Evolutionary conservation across 2,113 vertebrate genomes (phyloP).

Genomic region (Nibea coibor): DNA sequence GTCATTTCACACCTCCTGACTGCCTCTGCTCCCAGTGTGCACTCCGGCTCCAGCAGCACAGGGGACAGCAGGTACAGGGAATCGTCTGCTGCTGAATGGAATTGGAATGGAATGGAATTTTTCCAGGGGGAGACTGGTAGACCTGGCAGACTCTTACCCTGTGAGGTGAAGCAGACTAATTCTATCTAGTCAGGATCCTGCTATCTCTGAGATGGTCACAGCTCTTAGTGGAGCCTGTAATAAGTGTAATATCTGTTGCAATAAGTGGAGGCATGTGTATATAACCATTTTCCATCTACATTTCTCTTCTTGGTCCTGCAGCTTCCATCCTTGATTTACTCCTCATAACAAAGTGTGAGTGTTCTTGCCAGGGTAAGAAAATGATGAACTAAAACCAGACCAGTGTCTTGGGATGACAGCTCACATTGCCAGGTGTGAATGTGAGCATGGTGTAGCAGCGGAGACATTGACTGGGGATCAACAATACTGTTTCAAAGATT

Average conservation of each 20-base stretch:
- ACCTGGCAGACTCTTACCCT: conserved; percentile 19
- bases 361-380: background rate
- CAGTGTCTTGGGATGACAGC: conserved; percentile 1
- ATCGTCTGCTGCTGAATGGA: conserved; percentile 15
- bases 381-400: conserved; percentile 11
- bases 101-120: conserved; percentile 46
- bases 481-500: too few relatives aligned
- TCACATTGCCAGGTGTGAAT: background rate
- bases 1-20: conserved; percentile 61
- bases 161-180: conserved; percentile 32
- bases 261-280: too few relatives aligned
- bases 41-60: conserved; percentile 18
- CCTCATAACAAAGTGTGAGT: background rate
- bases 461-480: too few relatives aligned
- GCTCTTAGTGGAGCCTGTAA: conserved; percentile 36
- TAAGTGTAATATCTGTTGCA: conserved; percentile 16
- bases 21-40: conserved; percentile 49
- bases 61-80: conserved; percentile 33
- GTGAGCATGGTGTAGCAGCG: background rate
- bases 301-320: background rate
- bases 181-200: conserved; percentile 23
- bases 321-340: background rate
- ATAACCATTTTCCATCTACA: background rate
- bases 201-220: conserved; percentile 12
- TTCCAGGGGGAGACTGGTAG: background rate